Base-by-base conservation (phyloP, 2,888 invertebrate species). In the Camponotus fellah region DNA sequence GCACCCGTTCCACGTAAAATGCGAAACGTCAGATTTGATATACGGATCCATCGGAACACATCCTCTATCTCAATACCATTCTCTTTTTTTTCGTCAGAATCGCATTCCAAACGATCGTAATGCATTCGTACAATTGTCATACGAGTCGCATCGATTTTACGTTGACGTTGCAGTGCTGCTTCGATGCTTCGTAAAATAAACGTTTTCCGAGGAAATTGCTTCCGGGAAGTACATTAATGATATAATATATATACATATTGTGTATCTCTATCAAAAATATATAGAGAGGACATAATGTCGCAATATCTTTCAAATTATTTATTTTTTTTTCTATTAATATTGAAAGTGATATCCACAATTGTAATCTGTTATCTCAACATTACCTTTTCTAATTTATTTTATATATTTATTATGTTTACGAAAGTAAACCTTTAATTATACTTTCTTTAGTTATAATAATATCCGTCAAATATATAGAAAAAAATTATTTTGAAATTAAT, bases 11-110 rank as follows among this genome's bases (percentile, higher is more conserved):
- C 76, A 89, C 85, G 85, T 85, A 89, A 88, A 88, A 89, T 84
- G 85, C 82, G 84, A 83, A 72, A 84, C 76, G 89, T 89, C 88
- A 86, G 88, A 89, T 89, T 86, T 89, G 89, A 89, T 85, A 86
- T 89, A 88, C 86, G 88, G 84, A 65, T 64, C 53, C 56, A 76
- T 62, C 80, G 81, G 60, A 77, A 81, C 68, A 81, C 68, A 71
- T 75, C 53, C 79, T 83, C 64, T 77, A 80, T 79, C 82, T 80
- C 66, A 69, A 72, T 85, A 53, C 43, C 65, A 40, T 68, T 82
- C 77, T 62, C 64, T 74, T 58, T 72, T 74, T 79, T 69, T 12
- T 80, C 82, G 65, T 74, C 37, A 32, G 56, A 81, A 64, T 81
- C 72, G 64, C 64, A 72, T 71, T 81, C 68, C 71, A 65, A 80